Conservation (phyloP, 2,888 invertebrate genomes). For the Cordylochernes scorpioides region DNA sequence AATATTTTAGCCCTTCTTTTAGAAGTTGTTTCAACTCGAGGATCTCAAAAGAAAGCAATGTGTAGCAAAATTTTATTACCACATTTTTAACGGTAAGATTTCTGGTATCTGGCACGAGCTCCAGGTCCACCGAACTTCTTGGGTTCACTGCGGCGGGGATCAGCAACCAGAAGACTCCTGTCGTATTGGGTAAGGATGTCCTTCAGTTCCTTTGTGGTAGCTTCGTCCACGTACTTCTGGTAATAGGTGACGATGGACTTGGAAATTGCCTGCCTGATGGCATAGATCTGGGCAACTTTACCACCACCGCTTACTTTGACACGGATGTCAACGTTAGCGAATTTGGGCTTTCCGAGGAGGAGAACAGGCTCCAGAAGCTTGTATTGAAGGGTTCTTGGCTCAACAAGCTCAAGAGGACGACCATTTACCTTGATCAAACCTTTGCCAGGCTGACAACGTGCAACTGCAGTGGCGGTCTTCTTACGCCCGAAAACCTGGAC, state of each 20-base stretch:
- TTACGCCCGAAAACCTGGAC: too few species aligned
- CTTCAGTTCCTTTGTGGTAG: constrained; percentile 95
- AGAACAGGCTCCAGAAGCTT: constrained; percentile 77
- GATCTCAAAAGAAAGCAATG: too few species aligned
- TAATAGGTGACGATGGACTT: constrained; percentile 92
- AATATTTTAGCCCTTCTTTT: too few species aligned
- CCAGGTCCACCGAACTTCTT: constrained; percentile 99
- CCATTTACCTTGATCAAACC: constrained; percentile 90
- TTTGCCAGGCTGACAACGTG: constrained; percentile 86
- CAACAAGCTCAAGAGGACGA: constrained; percentile 75
- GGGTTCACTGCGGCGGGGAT: constrained; percentile 94
- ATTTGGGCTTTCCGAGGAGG: constrained; percentile 51
- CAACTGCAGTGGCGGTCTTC: constrained; percentile 97
- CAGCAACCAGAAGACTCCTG: constrained; percentile 83
- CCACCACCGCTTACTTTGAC: constrained; percentile 95
- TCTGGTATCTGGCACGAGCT: constrained; percentile 97
- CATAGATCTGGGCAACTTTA: constrained; percentile 93
- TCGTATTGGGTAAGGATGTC: constrained; percentile 94
- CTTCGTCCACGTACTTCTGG: constrained; percentile 98
- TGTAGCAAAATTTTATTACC: too few species aligned
- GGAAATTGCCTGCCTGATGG: constrained; percentile 92
- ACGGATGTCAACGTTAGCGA: constrained; percentile 85
- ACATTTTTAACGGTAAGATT: constrained; percentile 93
- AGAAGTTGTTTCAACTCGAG: too few species aligned
- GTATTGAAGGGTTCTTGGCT: constrained; percentile 81